Percentiles rank a stretch among this genome's conserved stretches.
Evolutionary conservation across 2,797 vertebrate genomes (phyloP).

Genomic region (Enteromius thamalakanensis): DNA sequence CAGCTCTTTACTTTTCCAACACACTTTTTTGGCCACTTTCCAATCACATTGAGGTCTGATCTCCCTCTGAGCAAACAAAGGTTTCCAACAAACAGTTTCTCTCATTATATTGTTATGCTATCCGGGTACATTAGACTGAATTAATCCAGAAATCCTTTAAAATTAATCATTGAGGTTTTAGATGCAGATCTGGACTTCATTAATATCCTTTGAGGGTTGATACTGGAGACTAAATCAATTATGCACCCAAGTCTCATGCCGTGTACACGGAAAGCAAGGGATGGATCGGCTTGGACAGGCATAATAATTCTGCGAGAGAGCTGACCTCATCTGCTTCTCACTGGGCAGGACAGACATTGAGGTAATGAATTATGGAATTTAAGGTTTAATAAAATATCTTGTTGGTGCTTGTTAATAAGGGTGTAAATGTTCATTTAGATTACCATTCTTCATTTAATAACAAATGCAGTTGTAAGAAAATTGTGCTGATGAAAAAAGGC

Average conservation of each 20-base stretch:
- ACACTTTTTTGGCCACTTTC: background rate
- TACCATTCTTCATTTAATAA: background rate
- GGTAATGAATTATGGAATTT: constrained; percentile 16
- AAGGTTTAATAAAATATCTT: constrained; percentile 27
- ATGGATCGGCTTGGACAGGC: constrained; percentile 53
- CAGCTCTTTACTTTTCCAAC: constrained; percentile 7
- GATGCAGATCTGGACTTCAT: constrained; percentile 59
- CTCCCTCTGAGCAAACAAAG: background rate
- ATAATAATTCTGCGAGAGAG: constrained; percentile 41
- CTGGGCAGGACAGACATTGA: constrained; percentile 12
- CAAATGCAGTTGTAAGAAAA: background rate
- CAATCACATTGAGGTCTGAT: background rate
- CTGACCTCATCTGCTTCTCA: constrained; percentile 28
- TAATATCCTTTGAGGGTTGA: constrained; percentile 66
- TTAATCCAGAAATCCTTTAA: constrained; percentile 59
- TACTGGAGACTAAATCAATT: constrained; percentile 67
- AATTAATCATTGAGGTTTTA: constrained; percentile 60
- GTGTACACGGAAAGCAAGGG: constrained; percentile 65
- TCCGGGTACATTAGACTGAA: constrained; percentile 42
- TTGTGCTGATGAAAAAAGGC: background rate
- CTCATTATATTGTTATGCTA: constrained; percentile 55
- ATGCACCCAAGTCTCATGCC: constrained; percentile 54
- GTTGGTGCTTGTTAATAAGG: constrained; percentile 9
- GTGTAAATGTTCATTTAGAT: background rate
- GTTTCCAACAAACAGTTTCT: constrained; percentile 51